Evolutionary conservation across 2,113 vertebrate genomes (phyloP).

Genomic region (Sorex araneus): DNA sequence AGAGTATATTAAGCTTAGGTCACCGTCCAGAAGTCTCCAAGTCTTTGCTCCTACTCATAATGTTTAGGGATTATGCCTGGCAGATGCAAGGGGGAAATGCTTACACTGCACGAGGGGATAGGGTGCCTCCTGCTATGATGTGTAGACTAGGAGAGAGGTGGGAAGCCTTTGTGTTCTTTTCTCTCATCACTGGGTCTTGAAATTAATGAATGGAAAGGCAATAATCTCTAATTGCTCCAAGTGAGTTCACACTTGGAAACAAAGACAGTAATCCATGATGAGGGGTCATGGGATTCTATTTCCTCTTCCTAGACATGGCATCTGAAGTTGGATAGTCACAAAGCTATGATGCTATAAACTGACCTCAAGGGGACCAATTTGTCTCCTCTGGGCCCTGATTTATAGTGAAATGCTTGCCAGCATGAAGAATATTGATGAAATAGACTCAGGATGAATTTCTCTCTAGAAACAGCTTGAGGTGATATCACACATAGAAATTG

Average conservation of each 20-base stretch:
- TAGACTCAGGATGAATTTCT: background rate
- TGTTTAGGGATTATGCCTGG: too few relatives aligned
- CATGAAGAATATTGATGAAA: background rate
- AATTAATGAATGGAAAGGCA: background rate
- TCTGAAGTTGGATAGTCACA: background rate
- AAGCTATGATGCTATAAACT: too few relatives aligned
- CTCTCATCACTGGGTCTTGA: background rate
- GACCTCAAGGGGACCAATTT: background rate
- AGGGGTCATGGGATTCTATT: too few relatives aligned
- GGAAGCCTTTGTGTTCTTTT: background rate
- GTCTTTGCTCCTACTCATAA: background rate
- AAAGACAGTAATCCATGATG: background rate
- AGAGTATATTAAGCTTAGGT: background rate
- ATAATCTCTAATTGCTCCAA: background rate
- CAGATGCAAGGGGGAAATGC: background rate
- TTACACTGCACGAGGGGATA: background rate
- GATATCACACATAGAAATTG: background rate
- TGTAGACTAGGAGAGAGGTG: background rate
- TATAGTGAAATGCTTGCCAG: rapidly evolving
- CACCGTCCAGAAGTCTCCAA: background rate
- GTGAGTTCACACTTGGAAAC: background rate
- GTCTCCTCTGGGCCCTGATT: background rate
- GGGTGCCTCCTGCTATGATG: background rate
- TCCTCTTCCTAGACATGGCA: background rate
- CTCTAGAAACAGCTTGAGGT: background rate